These are phyloP conservation scores for Lasioglossum oenotherae DNA, from an alignment of 2,888 invertebrate genomes.

Conservation along the genomic window DNA sequence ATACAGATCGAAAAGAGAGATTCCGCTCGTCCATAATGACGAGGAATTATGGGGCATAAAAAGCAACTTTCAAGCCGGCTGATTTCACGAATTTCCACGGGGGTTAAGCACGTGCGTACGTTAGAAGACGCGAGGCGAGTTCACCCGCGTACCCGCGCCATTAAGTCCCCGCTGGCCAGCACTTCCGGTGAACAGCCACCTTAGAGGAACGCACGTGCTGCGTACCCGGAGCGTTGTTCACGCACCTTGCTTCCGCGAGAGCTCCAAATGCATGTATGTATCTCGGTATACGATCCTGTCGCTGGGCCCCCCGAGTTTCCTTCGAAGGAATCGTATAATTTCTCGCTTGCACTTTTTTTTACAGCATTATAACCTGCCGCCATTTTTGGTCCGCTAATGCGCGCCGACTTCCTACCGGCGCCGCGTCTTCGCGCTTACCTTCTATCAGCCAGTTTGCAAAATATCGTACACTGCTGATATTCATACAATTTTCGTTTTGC, in stretches of 20 bases:
- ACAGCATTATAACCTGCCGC: background rate
- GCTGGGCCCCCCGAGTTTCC: slow-evolving; percentile 21
- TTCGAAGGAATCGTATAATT: slow-evolving; percentile 42
- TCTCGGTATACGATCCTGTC: slow-evolving; percentile 53
- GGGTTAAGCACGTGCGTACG: slow-evolving; percentile 55
- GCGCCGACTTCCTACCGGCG: background rate
- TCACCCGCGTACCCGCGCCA: slow-evolving; percentile 50
- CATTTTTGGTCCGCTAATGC: background rate
- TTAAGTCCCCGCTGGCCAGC: slow-evolving; percentile 54
- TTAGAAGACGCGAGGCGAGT: slow-evolving; percentile 26
- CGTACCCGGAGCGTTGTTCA: slow-evolving; percentile 65
- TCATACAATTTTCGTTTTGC: too few species aligned
- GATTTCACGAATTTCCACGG: slow-evolving; percentile 63
- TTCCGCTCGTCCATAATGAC: background rate
- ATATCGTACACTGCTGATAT: too few species aligned
- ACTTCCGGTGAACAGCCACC: slow-evolving; percentile 59
- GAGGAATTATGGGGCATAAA: slow-evolving; percentile 35
- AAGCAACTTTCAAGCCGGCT: slow-evolving; percentile 43
- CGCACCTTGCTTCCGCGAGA: slow-evolving; percentile 73
- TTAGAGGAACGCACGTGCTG: slow-evolving; percentile 67
- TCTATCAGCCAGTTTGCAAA: background rate
- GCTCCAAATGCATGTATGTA: slow-evolving; percentile 51
- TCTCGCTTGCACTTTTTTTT: slow-evolving; percentile 27
- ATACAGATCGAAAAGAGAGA: slow-evolving; percentile 12
- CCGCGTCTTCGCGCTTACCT: background rate